Percentiles rank a stretch among this genome's conserved stretches.
Conservation (phyloP, 2,113 vertebrate species). For the Rhabdomys dilectus region DNA sequence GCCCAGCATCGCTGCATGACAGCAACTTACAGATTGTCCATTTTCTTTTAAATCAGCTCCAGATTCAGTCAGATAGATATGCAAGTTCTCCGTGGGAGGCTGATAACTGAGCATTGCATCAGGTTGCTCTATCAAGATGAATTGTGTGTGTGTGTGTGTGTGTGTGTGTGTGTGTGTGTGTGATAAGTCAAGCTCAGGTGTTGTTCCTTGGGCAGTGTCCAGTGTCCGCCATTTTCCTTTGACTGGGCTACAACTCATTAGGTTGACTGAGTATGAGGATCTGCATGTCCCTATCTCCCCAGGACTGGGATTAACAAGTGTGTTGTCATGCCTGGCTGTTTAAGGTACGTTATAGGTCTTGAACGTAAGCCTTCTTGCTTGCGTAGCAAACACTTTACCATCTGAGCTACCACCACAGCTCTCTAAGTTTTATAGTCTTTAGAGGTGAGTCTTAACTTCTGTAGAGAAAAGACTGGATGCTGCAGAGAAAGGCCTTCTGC, state of each 20-base stretch:
- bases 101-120: not conserved
- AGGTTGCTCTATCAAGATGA: not conserved
- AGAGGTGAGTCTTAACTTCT: not conserved
- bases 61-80: not conserved
- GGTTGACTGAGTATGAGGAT: not conserved
- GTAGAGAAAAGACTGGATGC: not conserved
- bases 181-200: not conserved
- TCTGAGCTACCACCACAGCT: not conserved
- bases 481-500: not conserved
- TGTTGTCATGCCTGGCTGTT: not conserved
- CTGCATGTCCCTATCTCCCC: not conserved
- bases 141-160: not conserved
- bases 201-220: not conserved
- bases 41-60: not conserved
- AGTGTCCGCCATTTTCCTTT: not conserved
- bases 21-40: not conserved
- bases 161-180: not conserved
- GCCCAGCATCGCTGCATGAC: accelerated
- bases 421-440: not conserved
- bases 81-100: not conserved
- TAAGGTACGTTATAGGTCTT: not conserved
- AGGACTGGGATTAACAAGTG: not conserved
- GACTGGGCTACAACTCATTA: not conserved
- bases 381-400: not conserved
- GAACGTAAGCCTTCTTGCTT: not conserved